Evolutionary conservation across 2,888 invertebrate species (phyloP), one percentile per base, ranked within the genome.

Genomic region (Hirtodrosophila confusa): DNA sequence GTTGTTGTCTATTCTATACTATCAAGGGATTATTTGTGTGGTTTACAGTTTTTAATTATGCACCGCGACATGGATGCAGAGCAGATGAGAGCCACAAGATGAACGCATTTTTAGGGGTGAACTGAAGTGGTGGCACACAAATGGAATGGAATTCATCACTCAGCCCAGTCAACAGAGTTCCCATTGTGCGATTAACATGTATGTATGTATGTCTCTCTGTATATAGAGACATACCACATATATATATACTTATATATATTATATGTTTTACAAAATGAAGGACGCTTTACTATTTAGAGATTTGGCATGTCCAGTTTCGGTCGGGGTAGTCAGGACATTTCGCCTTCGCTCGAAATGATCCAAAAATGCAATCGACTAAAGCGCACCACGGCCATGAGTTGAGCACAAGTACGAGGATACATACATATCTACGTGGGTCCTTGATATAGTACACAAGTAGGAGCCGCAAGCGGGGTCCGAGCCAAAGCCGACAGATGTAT

Each of bases 41-140:
- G 83, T 77, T 83, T 83, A 87, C 83, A 87, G 78, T 87, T 83
- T 83, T 85, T 83, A 83, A 83, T 84, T 87, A 84, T 84, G 88
- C 86, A 87, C 74, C 79, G 86, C 74, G 88, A 84, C 74, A 87
- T 76, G 80, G 58, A 63, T 64, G 67, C 58, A 47, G 40, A 24
- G 48, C 39, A 47, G 33, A 36, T 45, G 55, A 51, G 60, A 50
- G 47, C 64, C 43, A 45, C 61, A 78, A 71, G 58, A 71, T 76
- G 56, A 78, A 68, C 55, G 61, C 55, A 60, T 60, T 63, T 71
- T 70, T 67, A 77, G 78, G 87, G 80, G 78, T 86, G 76, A 85
- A 69, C 85, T 75, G 63, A 75, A 82, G 86, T 86, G 84, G 66
- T 76, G 78, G 63, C 44, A 63, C 37, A 62, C 78, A 78, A 74